Base-by-base conservation (phyloP, 2,797 vertebrate genomes). In the Centroberyx gerrardi region DNA sequence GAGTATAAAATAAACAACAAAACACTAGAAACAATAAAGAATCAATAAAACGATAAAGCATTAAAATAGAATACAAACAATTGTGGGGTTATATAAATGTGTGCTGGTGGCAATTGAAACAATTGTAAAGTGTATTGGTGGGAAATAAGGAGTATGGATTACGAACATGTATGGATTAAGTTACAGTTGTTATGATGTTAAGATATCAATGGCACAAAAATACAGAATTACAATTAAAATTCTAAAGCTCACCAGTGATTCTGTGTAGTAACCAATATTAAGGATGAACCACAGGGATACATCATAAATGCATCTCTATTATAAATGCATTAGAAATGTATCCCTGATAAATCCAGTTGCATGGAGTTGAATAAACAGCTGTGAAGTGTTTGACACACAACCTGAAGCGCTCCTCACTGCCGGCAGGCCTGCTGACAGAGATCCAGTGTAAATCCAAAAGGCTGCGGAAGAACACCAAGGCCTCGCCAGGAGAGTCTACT, bases 371-470 rank as follows among this genome's bases (percentile, higher is more conserved):
- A 64, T 56, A 71, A 74, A 63, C 42, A 66, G 36, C 53, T 69
- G 60, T 42, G 66, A 78, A 62, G 65, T 75, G 53, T 68, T 83
- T 66, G 76, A 80, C 60, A 62, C 68, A 74, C 36, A 76, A 58
- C 81, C 28, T 83, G 61, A 86, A 68, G 66, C 62, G 66, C 71
- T 80, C 3, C 5, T 80, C 18, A 9, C 64, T 64, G 27, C 74
- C 59, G 38, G n/a, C 92, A 99, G 98, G 98, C 88, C 95, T 99
- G 83, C 90, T 99, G 90, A 99, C 98, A 62, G 98, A 99, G 94
- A 99, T 99, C 88, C 98, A 99, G 67, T 99, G 98, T 91, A 99
- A 99, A 87, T 99, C 98, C 36, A 99, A 99, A 94, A 93, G 98
- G 65, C 94, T 99, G 64, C 94, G 98, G 58, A 99, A 99, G 93